Conservation (phyloP, 2,113 vertebrate genomes). For the Plectropomus leopardus region DNA sequence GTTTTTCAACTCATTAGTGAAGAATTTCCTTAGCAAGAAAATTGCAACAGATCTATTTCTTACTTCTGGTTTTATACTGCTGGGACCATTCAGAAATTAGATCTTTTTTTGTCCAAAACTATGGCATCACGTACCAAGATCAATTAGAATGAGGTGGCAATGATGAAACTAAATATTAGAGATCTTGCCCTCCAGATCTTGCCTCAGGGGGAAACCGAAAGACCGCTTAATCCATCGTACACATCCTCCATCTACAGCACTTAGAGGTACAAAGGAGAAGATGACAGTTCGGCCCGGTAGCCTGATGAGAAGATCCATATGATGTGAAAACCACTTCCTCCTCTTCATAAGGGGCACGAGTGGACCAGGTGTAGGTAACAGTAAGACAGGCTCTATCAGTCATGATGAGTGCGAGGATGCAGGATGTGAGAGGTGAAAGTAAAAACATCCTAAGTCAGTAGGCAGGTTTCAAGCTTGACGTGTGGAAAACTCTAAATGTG, state of each 20-base stretch:
- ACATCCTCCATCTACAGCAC: slow-evolving; percentile 44
- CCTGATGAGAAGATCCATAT: slow-evolving; percentile 48
- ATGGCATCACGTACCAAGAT: not conserved
- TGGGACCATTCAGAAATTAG: not conserved
- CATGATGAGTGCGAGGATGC: slow-evolving; percentile 27
- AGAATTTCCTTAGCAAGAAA: slow-evolving; percentile 38
- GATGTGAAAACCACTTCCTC: slow-evolving; percentile 75
- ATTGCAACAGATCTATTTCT: slow-evolving; percentile 19
- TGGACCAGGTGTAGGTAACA: not conserved
- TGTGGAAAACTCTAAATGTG: too few relatives aligned
- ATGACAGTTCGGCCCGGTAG: slow-evolving; percentile 54
- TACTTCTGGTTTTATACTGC: not conserved
- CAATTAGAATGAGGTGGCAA: slow-evolving; percentile 6
- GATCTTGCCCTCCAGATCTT: not conserved
- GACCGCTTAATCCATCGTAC: slow-evolving; percentile 48
- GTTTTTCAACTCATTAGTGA: slow-evolving; percentile 55
- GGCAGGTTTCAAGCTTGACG: too few relatives aligned
- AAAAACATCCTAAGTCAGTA: slow-evolving; percentile 35
- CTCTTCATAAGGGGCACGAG: slow-evolving; percentile 42
- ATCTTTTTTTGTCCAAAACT: not conserved
- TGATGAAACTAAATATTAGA: slow-evolving; percentile 2
- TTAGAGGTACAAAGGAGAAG: slow-evolving; percentile 59
- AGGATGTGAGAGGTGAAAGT: slow-evolving; percentile 34
- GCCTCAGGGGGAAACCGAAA: not conserved
- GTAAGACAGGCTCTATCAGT: slow-evolving; percentile 6